Evolutionary conservation across 2,797 vertebrate genomes (phyloP).

Genomic region (Mycteria americana): DNA sequence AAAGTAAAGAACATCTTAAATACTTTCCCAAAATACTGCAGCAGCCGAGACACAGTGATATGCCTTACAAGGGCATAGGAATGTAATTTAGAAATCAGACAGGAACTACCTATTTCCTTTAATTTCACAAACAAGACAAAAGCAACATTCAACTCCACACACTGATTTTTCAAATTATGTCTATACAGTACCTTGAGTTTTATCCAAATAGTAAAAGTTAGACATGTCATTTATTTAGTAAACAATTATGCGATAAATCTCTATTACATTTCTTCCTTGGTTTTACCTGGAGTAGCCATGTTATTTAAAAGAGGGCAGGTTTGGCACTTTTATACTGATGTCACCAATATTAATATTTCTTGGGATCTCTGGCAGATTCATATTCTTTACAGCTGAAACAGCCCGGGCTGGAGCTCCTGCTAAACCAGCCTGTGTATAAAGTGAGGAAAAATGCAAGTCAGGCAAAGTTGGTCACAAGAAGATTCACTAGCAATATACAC

Average conservation of each 20-base stretch:
- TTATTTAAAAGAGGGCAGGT: constrained; percentile 99
- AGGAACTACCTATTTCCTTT: constrained; percentile 69
- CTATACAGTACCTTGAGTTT: constrained; percentile 85
- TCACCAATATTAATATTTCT: constrained; percentile 99
- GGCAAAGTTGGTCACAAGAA: constrained; percentile 39
- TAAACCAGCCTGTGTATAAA: constrained; percentile 92
- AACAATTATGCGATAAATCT: constrained; percentile 86
- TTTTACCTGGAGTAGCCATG: constrained; percentile 81
- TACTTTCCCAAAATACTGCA: constrained; percentile 79
- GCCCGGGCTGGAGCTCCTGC: constrained; percentile 97
- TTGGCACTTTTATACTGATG: constrained; percentile 99
- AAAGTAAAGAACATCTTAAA: constrained; percentile 69
- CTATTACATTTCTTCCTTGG: constrained; percentile 70
- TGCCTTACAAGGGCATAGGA: constrained; percentile 80
- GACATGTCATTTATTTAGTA: constrained; percentile 82
- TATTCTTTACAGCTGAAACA: constrained; percentile 99
- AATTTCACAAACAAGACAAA: constrained; percentile 75
- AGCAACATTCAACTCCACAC: constrained; percentile 75
- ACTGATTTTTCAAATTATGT: constrained; percentile 69
- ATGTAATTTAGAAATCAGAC: constrained; percentile 86
- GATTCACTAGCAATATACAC: not conserved
- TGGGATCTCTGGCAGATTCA: constrained; percentile 99
- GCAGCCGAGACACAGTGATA: constrained; percentile 77
- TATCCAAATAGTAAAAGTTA: constrained; percentile 77
- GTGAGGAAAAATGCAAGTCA: constrained; percentile 76